These are phyloP conservation scores for Halesus radiatus DNA, from an alignment of 1,140 invertebrate genomes.

Conservation along the genomic window DNA sequence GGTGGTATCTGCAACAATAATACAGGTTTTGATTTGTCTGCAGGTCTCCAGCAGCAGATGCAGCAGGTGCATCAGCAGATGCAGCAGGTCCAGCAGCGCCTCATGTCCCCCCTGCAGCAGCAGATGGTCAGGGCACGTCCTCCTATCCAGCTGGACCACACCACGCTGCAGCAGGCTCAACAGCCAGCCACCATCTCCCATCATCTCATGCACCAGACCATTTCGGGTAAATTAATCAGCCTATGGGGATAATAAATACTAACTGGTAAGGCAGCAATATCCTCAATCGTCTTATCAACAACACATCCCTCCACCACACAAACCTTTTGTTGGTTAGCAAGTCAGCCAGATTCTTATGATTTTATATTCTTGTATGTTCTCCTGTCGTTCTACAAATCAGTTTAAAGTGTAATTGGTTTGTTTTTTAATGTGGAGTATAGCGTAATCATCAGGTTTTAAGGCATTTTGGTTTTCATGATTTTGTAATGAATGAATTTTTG, in stretches of 20 bases:
- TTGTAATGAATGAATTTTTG: constrained; percentile 19
- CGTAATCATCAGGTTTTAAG: constrained; percentile 45
- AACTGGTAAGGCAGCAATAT: too few species aligned
- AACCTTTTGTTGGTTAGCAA: too few species aligned
- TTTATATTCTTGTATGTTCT: neutral
- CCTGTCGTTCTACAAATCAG: constrained; percentile 67
- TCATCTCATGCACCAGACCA: constrained; percentile 26
- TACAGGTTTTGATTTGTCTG: neutral
- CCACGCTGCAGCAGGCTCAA: constrained; percentile 38
- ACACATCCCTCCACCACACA: too few species aligned
- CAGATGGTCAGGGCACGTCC: constrained; percentile 55
- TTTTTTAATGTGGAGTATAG: constrained; percentile 66
- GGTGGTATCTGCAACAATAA: neutral
- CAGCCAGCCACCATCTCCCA: constrained; percentile 44
- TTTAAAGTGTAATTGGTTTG: constrained; percentile 63
- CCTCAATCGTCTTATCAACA: constrained; percentile 24
- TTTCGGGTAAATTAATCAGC: neutral
- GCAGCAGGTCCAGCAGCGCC: constrained; percentile 56
- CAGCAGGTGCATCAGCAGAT: constrained; percentile 59
- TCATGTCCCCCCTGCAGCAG: constrained; percentile 57
- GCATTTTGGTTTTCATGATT: neutral
- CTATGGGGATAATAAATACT: too few species aligned
- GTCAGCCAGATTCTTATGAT: neutral
- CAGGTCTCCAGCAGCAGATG: constrained; percentile 57
- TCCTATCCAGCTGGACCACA: constrained; percentile 42